Evolutionary conservation across 2,797 vertebrate species (phyloP).

Genomic region (Hemitrygon akajei): DNA sequence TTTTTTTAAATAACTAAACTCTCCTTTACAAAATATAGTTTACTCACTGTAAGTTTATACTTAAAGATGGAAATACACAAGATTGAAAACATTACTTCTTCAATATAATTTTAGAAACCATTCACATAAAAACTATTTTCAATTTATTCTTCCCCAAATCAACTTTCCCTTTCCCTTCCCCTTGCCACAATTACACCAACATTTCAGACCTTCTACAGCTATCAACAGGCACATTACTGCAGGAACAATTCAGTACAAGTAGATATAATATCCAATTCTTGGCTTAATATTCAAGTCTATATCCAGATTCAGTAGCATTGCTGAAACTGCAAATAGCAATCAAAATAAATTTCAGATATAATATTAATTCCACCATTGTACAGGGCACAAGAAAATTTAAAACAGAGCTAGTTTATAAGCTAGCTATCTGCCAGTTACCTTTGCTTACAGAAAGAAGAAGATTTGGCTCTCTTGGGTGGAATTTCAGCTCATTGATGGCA

Average conservation of each 20-base stretch:
- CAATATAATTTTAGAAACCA: neutral
- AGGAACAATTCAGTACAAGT: neutral
- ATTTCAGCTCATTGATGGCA: slow-evolving; percentile 97
- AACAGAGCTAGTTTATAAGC: slow-evolving; percentile 9
- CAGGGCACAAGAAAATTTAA: neutral
- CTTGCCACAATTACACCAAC: neutral
- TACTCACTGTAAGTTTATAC: neutral
- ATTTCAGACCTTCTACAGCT: neutral
- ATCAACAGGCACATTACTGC: neutral
- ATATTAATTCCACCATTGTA: neutral
- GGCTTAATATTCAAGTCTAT: neutral
- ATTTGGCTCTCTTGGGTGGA: slow-evolving; percentile 94
- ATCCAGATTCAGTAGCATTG: neutral
- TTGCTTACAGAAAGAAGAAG: slow-evolving; percentile 97
- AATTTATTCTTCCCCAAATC: neutral
- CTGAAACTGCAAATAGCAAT: neutral
- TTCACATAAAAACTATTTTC: neutral
- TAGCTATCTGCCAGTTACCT: slow-evolving; percentile 62
- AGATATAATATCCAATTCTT: neutral
- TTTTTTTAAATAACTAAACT: too few species aligned
- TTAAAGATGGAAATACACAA: neutral
- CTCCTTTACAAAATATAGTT: too few species aligned
- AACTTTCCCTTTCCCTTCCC: neutral
- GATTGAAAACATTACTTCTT: neutral
- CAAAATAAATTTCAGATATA: neutral